Base-by-base conservation (phyloP, 1,140 invertebrate species). In the Panagrolaimus sp. region DNA sequence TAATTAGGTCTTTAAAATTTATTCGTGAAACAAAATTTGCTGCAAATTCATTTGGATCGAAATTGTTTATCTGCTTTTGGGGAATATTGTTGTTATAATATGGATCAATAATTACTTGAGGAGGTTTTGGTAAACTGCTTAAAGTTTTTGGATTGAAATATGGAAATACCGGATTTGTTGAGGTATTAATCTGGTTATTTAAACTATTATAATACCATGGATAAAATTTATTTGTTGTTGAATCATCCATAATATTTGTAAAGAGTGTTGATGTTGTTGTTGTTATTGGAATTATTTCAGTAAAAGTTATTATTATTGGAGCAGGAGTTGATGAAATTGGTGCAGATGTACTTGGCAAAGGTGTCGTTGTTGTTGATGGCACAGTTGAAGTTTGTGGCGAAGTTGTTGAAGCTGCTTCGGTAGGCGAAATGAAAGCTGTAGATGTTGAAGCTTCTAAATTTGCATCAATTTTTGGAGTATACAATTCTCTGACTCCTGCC, bases 151-250 rank as follows among this genome's bases (percentile, higher is more conserved):
- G 32, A 38, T 38, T 38, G 7, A 38, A 38, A 38, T 38, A 38
- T 38, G 32, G 32, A 38, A 38, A 38, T 38, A 38, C 32, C 7
- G 32, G 32, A 38, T 38, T 58, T 28, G 28, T 28, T 28, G 28
- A 26, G 5, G 52, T 12, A 24, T 58, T 28, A 58, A 21, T 17
- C 5, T 2, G 12, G 12, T 58, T 58, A 0, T 21, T 58, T 12
- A 58, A 58, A 10, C 21, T 58, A 58, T 28, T 58, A 28, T 58
- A 58, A 58, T 58, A 58, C 52, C 52, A 58, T 3, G 52, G 52
- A 26, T 26, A 24, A 21, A 58, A 58, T 58, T 58, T 58, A 21
- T 26, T 24, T 1, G 15, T 10, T 21, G 52, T 21, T 26, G 52
- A 21, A 7, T 21, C 52, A 21, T 58, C 52, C 21, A 28, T 21